Evolutionary conservation across 1,140 invertebrate genomes (phyloP).

Genomic region (Macrosteles quadrilineatus): DNA sequence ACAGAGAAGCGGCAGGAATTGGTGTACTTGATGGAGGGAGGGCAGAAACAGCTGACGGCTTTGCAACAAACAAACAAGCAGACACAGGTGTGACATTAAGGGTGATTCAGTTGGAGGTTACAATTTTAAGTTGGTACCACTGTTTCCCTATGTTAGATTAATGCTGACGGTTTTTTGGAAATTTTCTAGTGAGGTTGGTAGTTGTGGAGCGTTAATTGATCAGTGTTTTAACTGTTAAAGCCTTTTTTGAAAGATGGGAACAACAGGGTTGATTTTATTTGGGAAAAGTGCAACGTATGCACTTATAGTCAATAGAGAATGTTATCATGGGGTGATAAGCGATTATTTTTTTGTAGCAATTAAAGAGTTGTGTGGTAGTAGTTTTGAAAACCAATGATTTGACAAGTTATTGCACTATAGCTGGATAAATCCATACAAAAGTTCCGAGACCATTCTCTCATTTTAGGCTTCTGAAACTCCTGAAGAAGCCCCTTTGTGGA

Average conservation of each 20-base stretch:
- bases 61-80: neutral
- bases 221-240: neutral
- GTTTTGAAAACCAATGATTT: too few relatives aligned
- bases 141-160: neutral
- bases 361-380: too few relatives aligned
- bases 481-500: too few relatives aligned
- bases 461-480: too few relatives aligned
- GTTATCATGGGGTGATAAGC: too few relatives aligned
- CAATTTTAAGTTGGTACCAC: neutral
- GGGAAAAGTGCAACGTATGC: too few relatives aligned
- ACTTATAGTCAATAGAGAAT: too few relatives aligned
- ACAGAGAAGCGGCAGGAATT: conserved; percentile 7
- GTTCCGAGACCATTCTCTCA: too few relatives aligned
- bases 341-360: too few relatives aligned
- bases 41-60: conserved; percentile 11
- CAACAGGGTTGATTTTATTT: too few relatives aligned
- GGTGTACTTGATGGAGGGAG: conserved; percentile 16
- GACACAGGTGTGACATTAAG: neutral
- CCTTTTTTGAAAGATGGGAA: neutral
- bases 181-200: neutral
- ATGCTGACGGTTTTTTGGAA: neutral
- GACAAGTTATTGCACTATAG: too few relatives aligned
- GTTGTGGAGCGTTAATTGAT: neutral
- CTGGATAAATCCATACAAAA: too few relatives aligned
- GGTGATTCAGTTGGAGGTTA: neutral